Percentiles rank a stretch among this genome's conserved stretches.
Conservation (phyloP, 2,888 invertebrate species). For the Agrochola circellaris region DNA sequence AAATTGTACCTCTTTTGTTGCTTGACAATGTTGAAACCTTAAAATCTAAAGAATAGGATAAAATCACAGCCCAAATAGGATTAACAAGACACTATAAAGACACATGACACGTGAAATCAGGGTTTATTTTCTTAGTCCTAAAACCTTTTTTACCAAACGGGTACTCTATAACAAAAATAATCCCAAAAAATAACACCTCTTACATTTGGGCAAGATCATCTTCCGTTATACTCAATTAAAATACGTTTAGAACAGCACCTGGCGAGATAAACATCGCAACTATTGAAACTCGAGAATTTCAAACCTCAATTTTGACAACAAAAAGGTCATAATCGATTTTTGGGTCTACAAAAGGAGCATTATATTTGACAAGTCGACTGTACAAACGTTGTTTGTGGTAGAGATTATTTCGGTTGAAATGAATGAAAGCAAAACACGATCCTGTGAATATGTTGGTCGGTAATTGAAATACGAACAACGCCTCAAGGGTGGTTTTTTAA, state of each 20-base stretch:
- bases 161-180: slow-evolving; percentile 26
- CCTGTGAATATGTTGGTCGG: slow-evolving; percentile 84
- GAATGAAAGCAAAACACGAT: slow-evolving; percentile 90
- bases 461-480: slow-evolving; percentile 88
- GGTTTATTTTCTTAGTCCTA: slow-evolving; percentile 52
- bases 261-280: slow-evolving; percentile 89
- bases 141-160: slow-evolving; percentile 18
- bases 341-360: slow-evolving; percentile 86
- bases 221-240: slow-evolving; percentile 85
- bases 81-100: slow-evolving; percentile 24
- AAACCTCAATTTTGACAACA: slow-evolving; percentile 91
- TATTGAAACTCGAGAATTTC: slow-evolving; percentile 89
- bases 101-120: slow-evolving; percentile 21
- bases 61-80: not conserved
- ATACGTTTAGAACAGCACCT: slow-evolving; percentile 87
- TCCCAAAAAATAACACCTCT: slow-evolving; percentile 63
- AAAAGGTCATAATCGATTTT: slow-evolving; percentile 91
- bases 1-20: not conserved
- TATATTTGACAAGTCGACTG: slow-evolving; percentile 90
- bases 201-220: slow-evolving; percentile 64
- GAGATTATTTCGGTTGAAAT: slow-evolving; percentile 90
- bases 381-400: slow-evolving; percentile 89
- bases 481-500: slow-evolving; percentile 81
- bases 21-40: not conserved
- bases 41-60: not conserved